Evolutionary conservation across 2,888 invertebrate species (phyloP).

Genomic region (Patella ulyssiponensis): DNA sequence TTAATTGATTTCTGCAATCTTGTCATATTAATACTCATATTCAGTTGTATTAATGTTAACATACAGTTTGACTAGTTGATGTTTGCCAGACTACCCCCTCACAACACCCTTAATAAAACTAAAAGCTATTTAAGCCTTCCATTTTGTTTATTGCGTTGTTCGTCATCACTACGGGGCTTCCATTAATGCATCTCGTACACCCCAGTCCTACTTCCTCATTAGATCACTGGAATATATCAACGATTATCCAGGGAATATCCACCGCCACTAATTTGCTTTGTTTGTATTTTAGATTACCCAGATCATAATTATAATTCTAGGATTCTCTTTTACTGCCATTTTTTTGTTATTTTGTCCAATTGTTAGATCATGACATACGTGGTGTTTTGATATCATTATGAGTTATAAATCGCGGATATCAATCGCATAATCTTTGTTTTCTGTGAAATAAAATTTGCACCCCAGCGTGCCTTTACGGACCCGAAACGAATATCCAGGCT

Average conservation of each 20-base stretch:
- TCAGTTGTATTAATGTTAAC: conserved; percentile 7
- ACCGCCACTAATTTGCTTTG: background rate
- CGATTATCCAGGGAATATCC: conserved; percentile 2
- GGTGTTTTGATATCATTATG: no score
- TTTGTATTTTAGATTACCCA: conserved; percentile 9
- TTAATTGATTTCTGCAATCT: no score
- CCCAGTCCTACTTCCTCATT: background rate
- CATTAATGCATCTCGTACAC: background rate
- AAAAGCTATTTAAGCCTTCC: conserved; percentile 3
- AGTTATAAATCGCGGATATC: no score
- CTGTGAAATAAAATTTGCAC: no score
- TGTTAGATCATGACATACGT: no score
- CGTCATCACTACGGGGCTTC: background rate
- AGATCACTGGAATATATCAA: background rate
- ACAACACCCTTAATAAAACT: conserved; percentile 9
- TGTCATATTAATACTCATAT: no score
- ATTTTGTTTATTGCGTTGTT: conserved; percentile 9
- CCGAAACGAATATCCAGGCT: no score
- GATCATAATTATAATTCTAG: background rate
- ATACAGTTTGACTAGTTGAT: background rate
- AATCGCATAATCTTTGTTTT: no score
- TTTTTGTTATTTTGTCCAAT: no score
- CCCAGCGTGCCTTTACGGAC: no score
- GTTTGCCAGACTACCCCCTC: conserved; percentile 1
- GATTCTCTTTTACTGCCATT: no score